Evolutionary conservation across 2,113 vertebrate genomes (phyloP), one percentile per base, ranked within the genome.

Genomic region (Leucopternis melanops): DNA sequence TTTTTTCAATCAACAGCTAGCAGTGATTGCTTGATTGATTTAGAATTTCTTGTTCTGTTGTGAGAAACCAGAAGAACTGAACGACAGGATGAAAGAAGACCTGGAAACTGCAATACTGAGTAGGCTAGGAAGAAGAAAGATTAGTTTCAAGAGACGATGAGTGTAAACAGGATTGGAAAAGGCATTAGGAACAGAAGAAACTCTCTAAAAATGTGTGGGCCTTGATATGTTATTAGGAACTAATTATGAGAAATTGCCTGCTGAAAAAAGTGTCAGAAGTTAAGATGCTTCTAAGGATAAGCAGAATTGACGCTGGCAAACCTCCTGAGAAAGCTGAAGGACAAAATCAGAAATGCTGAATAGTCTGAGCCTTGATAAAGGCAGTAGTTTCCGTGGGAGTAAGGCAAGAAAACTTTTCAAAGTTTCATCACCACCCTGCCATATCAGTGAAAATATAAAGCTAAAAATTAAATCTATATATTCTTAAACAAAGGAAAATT

Each of bases 201-300:
- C 63, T 83, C 40, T 71, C 13, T 87, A 40, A 95, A 88, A 92
- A 67, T 44, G 23, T 88, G 86, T 81, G 50, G 82, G 63, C 71
- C 80, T 93, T 92, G 49, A 62, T 82, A 75, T n/a, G 42, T 77
- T 91, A 79, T 97, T 96, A 88, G 63, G 67, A 94, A 83, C 87
- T 95, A 88, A 96, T 94, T 95, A 81, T 47, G 85, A 88, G 47
- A 93, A 83, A 88, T 94, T 94, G 63, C 45, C 36, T 82, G 18
- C 84, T 92, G 84, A 54, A 82, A 63, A 86, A 87, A 31, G 19
- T 90, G 66, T 91, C 66, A 85, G 57, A 94, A 86, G 44, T 47
- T 58, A 86, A 93, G 88, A 80, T 96, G 29, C 34, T 70, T 83
- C 78, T 62, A 92, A 88, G 58, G 94, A 90, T 96, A 95, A 88